Base-by-base conservation (phyloP, 1,140 invertebrate species). In the Chrysomallon squamiferum region DNA sequence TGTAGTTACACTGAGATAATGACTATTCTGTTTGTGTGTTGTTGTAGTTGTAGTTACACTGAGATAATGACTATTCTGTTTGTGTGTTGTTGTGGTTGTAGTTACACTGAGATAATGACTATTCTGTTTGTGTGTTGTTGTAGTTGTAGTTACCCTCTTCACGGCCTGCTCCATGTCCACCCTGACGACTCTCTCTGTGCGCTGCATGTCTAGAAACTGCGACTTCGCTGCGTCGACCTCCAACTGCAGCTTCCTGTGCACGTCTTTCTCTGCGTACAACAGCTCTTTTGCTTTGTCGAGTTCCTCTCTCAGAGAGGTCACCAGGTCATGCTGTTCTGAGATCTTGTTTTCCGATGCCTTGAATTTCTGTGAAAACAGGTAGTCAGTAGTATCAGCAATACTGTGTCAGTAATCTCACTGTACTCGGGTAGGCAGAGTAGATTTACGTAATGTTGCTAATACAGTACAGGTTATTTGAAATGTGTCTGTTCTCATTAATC, bases 161-260 rank as follows among this genome's bases (percentile, higher is more conserved):
- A 74, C 61, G 22, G 72, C 45, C 60, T 86, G 82, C 66, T 86
- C 82, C 43, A 85, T 61, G 66, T 85, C 84, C 3, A 85, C 78
- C 41, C 83, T 68, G 41, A 85, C 82, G 20, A 78, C 70, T 59
- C 82, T 54, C 62, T 86, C 85, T 15, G 83, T 70, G 54, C 84
- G 66, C 68, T 85, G 78, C 15, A 84, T 68, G 67, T 85, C 83
- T 20, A 74, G 56, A 15, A 76, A 67, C 62, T 84, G 78, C 18
- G 72, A 61, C 49, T 79, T 81, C 3, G 71, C 63, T 27, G 68
- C 29, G 18, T 84, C 81, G 6, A 81, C 52, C 38, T 84, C 76
- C 9, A 64, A 30, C 66, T 81, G 76, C 0, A 80, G 33, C 63
- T 81, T 82, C 22, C 75, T 74, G 20, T 79, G 71, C 7, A 66